Evolutionary conservation across 2,888 invertebrate genomes (phyloP).

Genomic region (Podabrus alpinus): DNA sequence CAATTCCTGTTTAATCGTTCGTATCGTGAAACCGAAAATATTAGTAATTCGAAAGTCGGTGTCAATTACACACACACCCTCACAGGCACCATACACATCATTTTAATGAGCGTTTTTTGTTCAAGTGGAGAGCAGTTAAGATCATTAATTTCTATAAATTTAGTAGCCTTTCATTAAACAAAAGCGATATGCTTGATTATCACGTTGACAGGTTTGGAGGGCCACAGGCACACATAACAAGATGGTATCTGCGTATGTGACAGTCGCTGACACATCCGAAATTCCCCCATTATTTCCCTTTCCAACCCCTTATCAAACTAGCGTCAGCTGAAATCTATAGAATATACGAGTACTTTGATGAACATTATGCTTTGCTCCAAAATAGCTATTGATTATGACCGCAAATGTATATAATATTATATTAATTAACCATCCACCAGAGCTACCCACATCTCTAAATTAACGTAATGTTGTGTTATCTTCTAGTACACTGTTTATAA

Average conservation of each 20-base stretch:
- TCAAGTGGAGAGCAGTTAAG: constrained; percentile 1
- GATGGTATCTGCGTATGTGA: constrained; percentile 42
- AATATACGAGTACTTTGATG: constrained; percentile 21
- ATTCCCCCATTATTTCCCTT: constrained; percentile 39
- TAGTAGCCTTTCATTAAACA: constrained; percentile 36
- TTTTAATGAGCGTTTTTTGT: not conserved
- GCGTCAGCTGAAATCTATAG: constrained; percentile 32
- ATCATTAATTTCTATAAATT: constrained; percentile 39
- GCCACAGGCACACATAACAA: constrained; percentile 37
- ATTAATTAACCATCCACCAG: constrained; percentile 18
- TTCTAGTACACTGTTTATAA: not conserved
- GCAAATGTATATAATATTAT: constrained; percentile 20
- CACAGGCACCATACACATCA: no score
- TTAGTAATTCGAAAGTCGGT: not conserved
- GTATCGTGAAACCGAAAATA: not conserved
- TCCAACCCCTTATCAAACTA: constrained; percentile 28
- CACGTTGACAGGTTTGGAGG: constrained; percentile 36
- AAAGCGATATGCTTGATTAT: constrained; percentile 39
- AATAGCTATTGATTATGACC: constrained; percentile 20
- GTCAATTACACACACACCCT: not conserved
- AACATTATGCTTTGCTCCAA: constrained; percentile 18
- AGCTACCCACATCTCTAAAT: not conserved
- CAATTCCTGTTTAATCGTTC: constrained; percentile 1
- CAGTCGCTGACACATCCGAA: constrained; percentile 43
- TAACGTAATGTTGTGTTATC: not conserved